phyloP scores from a whole-genome alignment of 1,140 invertebrate species.

The Macrobrachium nipponense region DNA sequence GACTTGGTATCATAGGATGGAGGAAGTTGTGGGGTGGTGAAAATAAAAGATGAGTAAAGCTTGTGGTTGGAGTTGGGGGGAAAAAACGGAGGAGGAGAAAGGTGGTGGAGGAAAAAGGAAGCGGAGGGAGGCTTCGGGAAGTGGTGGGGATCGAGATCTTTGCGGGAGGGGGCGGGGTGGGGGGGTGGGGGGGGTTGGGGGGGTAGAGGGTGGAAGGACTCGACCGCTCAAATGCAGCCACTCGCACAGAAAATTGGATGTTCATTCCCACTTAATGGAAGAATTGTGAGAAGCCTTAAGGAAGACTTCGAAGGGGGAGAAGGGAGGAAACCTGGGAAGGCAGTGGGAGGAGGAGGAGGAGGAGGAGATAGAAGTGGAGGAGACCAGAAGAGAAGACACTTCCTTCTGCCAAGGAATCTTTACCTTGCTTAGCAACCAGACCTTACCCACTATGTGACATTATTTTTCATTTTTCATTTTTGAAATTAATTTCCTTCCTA shows the following conservation, averaged over 20 bases:
- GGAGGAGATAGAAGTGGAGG: background rate
- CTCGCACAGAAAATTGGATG: conserved; percentile 37
- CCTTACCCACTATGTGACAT: too few species aligned
- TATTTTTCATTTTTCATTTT: too few species aligned
- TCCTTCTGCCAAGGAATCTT: background rate
- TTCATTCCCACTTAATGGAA: conserved; percentile 43
- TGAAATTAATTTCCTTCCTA: too few species aligned
- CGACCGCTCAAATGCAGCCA: conserved; percentile 27
- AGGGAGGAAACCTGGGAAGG: background rate
- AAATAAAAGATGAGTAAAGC: background rate
- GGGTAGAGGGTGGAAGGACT: background rate
- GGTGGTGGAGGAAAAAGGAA: too few species aligned
- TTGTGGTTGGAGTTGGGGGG: too few species aligned
- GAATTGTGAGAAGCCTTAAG: conserved; percentile 26
- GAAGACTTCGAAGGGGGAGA: background rate
- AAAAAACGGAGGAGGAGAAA: too few species aligned
- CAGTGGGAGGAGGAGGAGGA: background rate
- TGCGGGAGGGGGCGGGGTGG: too few species aligned
- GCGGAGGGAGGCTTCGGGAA: too few species aligned
- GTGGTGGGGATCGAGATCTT: too few species aligned
- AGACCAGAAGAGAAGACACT: background rate
- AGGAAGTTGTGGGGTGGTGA: background rate
- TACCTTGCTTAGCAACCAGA: too few species aligned
- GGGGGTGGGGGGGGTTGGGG: too few species aligned
- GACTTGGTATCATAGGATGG: too few species aligned